Conservation (phyloP, 92 coral and sea anemone species). For the Paragorgia papillata region DNA sequence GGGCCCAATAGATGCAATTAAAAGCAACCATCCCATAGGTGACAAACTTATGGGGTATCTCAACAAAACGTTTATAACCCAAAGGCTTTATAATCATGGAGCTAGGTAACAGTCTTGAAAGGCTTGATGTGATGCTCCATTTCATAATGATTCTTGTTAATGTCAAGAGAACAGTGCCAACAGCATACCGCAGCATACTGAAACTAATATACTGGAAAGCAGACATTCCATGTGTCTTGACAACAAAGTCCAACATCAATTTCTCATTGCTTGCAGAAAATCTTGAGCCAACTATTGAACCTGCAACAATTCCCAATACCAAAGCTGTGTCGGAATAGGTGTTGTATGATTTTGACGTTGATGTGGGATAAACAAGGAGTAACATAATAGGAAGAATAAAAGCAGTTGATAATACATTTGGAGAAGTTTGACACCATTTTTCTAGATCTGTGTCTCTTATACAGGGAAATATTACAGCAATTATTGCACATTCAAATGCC, state of each 20-base stretch:
- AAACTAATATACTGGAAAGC: conserved; percentile 16
- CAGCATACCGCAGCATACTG: conserved; percentile 55
- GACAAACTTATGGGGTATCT: conserved; percentile 81
- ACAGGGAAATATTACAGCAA: conserved; percentile 66
- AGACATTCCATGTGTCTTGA: conserved; percentile 64
- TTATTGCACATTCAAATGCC: conserved; percentile 62
- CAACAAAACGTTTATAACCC: conserved; percentile 66
- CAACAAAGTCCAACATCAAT: conserved; percentile 71
- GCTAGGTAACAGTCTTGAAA: conserved; percentile 72
- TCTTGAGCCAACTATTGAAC: conserved; percentile 75
- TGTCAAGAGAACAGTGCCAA: conserved; percentile 72
- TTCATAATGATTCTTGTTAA: conserved; percentile 76
- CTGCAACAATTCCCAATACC: conserved; percentile 74
- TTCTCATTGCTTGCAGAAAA: conserved; percentile 59
- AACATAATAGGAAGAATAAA: conserved; percentile 69
- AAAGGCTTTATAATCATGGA: conserved; percentile 52
- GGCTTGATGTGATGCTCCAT: conserved; percentile 62
- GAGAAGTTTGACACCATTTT: conserved; percentile 78
- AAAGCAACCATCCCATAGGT: conserved; percentile 77
- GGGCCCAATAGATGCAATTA: conserved; percentile 73
- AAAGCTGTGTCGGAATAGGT: conserved; percentile 88
- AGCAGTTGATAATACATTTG: conserved; percentile 75
- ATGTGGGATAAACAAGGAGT: conserved; percentile 77
- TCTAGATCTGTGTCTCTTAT: conserved; percentile 60
- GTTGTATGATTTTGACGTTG: conserved; percentile 77